phyloP scores from a whole-genome alignment of 2,888 invertebrate genomes.

The Linnaemya tessellans region DNA sequence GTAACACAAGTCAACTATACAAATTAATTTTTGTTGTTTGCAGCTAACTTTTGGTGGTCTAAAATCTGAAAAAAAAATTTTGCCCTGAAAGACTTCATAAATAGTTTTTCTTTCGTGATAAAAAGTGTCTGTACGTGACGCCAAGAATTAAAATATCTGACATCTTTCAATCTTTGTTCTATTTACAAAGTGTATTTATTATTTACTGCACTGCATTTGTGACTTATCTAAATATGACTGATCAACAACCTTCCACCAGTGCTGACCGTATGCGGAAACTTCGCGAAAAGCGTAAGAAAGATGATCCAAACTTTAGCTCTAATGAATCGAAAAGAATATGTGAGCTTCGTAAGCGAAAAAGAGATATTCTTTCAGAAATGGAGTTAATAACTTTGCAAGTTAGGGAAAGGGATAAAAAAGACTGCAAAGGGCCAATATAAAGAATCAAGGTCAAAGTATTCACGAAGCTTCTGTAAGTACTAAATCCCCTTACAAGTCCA shows the following conservation, averaged over 20 bases:
- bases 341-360: constrained; percentile 2
- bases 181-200: not conserved
- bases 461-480: not conserved
- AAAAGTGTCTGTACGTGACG: constrained; percentile 38
- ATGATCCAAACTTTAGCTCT: not conserved
- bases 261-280: constrained; percentile 23
- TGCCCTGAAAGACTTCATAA: not conserved
- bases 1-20: constrained; percentile 21
- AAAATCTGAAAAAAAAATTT: constrained; percentile 3
- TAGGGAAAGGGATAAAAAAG: constrained; percentile 32
- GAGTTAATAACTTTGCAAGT: not conserved
- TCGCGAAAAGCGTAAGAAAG: constrained; percentile 21
- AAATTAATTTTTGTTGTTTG: constrained; percentile 28
- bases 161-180: constrained; percentile 11
- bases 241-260: constrained; percentile 10
- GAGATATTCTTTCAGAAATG: constrained; percentile 26
- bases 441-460: not conserved
- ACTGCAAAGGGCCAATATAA: constrained; percentile 24
- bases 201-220: not conserved
- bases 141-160: not conserved
- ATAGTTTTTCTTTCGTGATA: constrained; percentile 5
- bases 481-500: constrained; percentile 41
- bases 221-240: not conserved
- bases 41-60: not conserved
- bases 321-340: constrained; percentile 5